phyloP scores from a whole-genome alignment of 1,140 invertebrate species.

The Parapsyche elsis region DNA sequence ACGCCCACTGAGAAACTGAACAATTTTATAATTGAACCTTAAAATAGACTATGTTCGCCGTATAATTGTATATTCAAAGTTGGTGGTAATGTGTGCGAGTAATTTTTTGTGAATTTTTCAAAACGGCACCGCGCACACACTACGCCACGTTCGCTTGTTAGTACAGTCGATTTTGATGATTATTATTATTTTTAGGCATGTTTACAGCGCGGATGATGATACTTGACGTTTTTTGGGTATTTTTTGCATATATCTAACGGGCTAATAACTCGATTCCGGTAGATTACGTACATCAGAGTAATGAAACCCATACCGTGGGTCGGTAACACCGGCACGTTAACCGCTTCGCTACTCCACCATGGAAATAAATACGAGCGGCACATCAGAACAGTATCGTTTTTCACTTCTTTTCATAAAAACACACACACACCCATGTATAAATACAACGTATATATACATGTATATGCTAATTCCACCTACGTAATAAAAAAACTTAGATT shows the following conservation, averaged over 20 bases:
- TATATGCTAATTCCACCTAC: not conserved
- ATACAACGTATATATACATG: not conserved
- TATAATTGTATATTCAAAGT: too few species aligned
- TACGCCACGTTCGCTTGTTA: too few species aligned
- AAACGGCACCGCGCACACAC: too few species aligned
- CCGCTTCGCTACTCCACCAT: conserved; percentile 30
- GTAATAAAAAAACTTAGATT: not conserved
- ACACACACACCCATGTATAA: not conserved
- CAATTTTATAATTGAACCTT: too few species aligned
- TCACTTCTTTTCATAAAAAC: conserved; percentile 10
- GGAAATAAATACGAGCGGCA: conserved; percentile 33
- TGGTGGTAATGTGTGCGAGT: too few species aligned
- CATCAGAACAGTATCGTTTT: conserved; percentile 42
- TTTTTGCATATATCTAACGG: not conserved
- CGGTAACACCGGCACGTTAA: conserved; percentile 31
- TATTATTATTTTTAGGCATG: too few species aligned
- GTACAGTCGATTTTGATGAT: too few species aligned
- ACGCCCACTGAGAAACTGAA: too few species aligned
- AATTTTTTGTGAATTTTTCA: too few species aligned
- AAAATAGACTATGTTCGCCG: too few species aligned
- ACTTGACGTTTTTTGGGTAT: not conserved
- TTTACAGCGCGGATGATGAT: too few species aligned
- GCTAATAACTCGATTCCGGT: conserved; percentile 40
- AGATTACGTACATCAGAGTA: conserved; percentile 33
- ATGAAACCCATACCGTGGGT: conserved; percentile 40